Evolutionary conservation across 1,140 invertebrate genomes (phyloP).

Genomic region (Bombus polaris): DNA sequence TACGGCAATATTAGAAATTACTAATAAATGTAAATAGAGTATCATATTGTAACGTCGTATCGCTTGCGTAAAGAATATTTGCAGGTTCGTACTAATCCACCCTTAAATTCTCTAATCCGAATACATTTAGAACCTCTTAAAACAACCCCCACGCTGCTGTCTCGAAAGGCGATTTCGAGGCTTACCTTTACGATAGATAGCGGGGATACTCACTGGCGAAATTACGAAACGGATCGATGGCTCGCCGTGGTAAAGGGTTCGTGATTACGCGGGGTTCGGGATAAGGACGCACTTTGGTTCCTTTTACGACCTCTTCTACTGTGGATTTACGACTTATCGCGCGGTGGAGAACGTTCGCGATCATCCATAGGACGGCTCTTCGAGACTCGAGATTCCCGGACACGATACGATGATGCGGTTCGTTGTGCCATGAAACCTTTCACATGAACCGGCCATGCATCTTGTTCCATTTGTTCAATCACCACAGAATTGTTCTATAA

Average conservation of each 20-base stretch:
- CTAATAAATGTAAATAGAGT: too few species aligned
- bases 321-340: slow-evolving; percentile 79
- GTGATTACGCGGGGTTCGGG: slow-evolving; percentile 75
- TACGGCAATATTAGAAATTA: too few species aligned
- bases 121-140: slow-evolving; percentile 55
- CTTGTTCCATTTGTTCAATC: not conserved
- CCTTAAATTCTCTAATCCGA: slow-evolving; percentile 40
- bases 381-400: slow-evolving; percentile 38
- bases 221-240: slow-evolving; percentile 70
- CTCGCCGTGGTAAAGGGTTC: slow-evolving; percentile 72
- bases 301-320: slow-evolving; percentile 78
- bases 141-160: slow-evolving; percentile 1
- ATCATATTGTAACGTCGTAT: too few species aligned
- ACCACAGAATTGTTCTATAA: too few species aligned
- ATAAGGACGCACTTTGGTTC: slow-evolving; percentile 73
- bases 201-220: slow-evolving; percentile 48
- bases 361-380: slow-evolving; percentile 58
- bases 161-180: slow-evolving; percentile 48
- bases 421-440: slow-evolving; percentile 21
- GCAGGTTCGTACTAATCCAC: not conserved
- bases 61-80: slow-evolving; percentile 3
- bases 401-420: slow-evolving; percentile 32
- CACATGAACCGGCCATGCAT: not conserved
- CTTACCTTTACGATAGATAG: slow-evolving; percentile 61
- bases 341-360: slow-evolving; percentile 63